These are phyloP conservation scores for Onychomys torridus DNA, from an alignment of 2,797 vertebrate species.

Conservation along the genomic window DNA sequence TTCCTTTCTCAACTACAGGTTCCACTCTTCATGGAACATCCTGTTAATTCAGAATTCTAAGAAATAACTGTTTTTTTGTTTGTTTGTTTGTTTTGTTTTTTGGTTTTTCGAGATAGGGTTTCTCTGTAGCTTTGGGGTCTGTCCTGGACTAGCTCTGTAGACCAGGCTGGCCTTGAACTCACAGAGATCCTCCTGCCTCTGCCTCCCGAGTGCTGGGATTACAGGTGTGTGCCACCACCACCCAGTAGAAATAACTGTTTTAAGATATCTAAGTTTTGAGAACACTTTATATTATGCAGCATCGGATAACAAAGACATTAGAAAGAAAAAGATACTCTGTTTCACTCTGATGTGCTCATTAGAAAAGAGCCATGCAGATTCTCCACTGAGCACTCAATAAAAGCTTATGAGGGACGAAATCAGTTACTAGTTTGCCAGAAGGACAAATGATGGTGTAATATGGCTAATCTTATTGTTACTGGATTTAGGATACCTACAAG, in stretches of 20 bases:
- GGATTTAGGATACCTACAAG: background rate
- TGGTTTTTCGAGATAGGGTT: too few relatives aligned
- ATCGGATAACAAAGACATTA: constrained; percentile 54
- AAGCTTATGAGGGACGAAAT: background rate
- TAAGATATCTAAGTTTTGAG: background rate
- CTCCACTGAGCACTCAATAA: background rate
- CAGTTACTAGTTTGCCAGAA: background rate
- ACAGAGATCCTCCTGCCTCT: too few relatives aligned
- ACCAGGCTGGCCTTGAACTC: too few relatives aligned
- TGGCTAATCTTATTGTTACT: background rate
- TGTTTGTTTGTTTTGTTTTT: too few relatives aligned
- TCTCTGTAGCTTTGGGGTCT: too few relatives aligned
- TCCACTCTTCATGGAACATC: background rate
- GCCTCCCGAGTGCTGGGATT: too few relatives aligned
- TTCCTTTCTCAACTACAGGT: background rate
- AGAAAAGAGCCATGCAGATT: background rate
- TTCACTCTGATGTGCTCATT: background rate
- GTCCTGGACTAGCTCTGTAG: too few relatives aligned
- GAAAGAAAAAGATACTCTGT: constrained; percentile 58
- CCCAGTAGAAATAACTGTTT: constrained; percentile 11
- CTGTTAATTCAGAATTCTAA: background rate
- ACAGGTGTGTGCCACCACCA: too few relatives aligned
- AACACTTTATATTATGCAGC: background rate
- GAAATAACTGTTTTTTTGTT: constrained; percentile 7
- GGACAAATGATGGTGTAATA: background rate